These are phyloP conservation scores for Pasiphila rectangulata DNA, from an alignment of 2,888 invertebrate genomes.

Conservation along the genomic window DNA sequence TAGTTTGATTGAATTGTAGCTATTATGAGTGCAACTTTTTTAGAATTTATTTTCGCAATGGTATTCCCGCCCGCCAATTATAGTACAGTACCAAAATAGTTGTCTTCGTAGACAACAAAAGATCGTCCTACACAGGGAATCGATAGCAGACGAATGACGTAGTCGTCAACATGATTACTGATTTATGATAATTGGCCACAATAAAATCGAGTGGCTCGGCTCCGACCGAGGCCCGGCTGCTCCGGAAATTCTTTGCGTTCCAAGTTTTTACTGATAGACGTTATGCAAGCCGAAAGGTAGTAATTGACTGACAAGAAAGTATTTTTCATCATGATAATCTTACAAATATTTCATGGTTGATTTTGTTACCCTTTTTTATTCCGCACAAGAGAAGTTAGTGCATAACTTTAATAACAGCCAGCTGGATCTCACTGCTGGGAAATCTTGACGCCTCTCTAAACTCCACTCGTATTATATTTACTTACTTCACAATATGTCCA, in stretches of 20 bases:
- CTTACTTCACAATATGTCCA: no score
- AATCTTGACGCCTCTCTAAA: no score
- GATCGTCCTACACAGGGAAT: slow-evolving; percentile 34
- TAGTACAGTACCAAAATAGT: slow-evolving; percentile 16
- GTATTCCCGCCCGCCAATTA: slow-evolving; percentile 6
- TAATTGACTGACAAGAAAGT: slow-evolving; percentile 27
- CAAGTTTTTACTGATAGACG: slow-evolving; percentile 32
- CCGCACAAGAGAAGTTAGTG: no score
- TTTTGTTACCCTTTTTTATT: no score
- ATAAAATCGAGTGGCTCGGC: slow-evolving; percentile 43
- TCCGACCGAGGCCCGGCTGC: slow-evolving; percentile 29
- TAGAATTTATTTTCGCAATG: not conserved
- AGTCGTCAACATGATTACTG: slow-evolving; percentile 46
- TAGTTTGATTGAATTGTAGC: not conserved
- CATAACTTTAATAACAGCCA: no score
- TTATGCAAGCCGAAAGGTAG: slow-evolving; percentile 27
- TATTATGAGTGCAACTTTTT: no score
- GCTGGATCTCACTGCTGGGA: no score
- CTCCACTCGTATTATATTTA: not conserved
- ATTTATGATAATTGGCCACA: slow-evolving; percentile 51
- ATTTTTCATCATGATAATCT: slow-evolving; percentile 11
- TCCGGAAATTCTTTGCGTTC: slow-evolving; percentile 33
- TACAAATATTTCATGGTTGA: no score
- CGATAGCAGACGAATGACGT: slow-evolving; percentile 45
- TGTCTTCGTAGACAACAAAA: slow-evolving; percentile 33